A percentile compares a stretch with the other conserved stretches of the same genome.
Evolutionary conservation across 1,140 invertebrate species (phyloP).

Genomic region (Drosophila santomea): DNA sequence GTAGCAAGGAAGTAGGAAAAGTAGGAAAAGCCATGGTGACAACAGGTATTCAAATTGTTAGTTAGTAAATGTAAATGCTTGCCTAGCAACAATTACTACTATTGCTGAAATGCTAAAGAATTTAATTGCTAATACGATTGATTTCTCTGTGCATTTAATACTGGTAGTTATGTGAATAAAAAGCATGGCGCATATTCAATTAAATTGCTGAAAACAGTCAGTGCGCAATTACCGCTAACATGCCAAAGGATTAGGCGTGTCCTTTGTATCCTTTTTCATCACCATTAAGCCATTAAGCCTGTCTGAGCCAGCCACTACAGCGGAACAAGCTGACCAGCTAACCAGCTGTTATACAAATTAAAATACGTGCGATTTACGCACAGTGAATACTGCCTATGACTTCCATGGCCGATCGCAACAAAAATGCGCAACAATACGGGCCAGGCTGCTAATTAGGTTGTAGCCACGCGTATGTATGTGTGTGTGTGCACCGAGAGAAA

Average conservation of each 20-base stretch:
- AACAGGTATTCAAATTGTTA: no score
- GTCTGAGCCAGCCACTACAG: conserved; percentile 44
- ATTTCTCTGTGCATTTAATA: no score
- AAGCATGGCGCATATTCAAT: conserved; percentile 3
- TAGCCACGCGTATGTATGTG: neutral
- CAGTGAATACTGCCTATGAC: conserved; percentile 43
- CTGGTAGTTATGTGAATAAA: no score
- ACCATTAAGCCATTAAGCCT: conserved; percentile 6
- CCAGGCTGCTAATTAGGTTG: conserved; percentile 65
- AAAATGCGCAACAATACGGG: conserved; percentile 35
- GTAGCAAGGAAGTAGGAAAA: conserved; percentile 5
- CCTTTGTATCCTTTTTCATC: conserved; percentile 12
- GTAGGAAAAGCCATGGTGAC: neutral
- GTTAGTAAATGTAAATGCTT: no score
- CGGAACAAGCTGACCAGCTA: conserved; percentile 24
- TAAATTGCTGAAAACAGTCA: conserved; percentile 17
- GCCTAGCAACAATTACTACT: neutral
- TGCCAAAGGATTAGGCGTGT: conserved; percentile 19
- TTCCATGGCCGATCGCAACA: neutral
- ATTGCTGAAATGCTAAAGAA: no score
- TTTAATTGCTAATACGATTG: no score
- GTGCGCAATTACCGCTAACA: conserved; percentile 17
- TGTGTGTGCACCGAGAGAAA: neutral
- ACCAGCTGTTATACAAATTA: conserved; percentile 28
- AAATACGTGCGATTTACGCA: conserved; percentile 45